Percentiles rank a stretch among this genome's conserved stretches.
Conservation (phyloP, 2,113 vertebrate genomes). For the Symphodus melops region DNA sequence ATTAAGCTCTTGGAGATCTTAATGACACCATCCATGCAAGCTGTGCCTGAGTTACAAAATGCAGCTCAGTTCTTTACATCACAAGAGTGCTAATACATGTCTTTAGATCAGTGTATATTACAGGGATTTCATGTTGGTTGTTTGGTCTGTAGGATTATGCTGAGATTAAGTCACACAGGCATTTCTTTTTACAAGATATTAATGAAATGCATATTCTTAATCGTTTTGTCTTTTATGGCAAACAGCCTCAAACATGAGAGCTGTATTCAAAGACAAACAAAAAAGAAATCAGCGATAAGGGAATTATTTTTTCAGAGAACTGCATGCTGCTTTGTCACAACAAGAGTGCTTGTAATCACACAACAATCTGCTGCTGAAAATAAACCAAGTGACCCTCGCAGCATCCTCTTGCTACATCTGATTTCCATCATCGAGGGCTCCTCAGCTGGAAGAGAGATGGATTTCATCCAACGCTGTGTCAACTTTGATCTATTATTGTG, state of each 20-base stretch:
- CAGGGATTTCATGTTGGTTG: constrained; percentile 56
- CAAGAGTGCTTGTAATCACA: constrained; percentile 46
- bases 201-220: constrained; percentile 17
- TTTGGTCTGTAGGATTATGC: constrained; percentile 60
- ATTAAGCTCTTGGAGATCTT: constrained; percentile 50
- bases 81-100: constrained; percentile 30
- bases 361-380: constrained; percentile 49
- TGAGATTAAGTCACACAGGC: constrained; percentile 53
- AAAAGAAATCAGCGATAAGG: constrained; percentile 1
- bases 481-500: constrained; percentile 74
- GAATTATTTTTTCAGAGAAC: constrained; percentile 3
- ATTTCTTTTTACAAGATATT: constrained; percentile 50
- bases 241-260: constrained; percentile 10
- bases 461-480: constrained; percentile 61
- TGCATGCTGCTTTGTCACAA: constrained; percentile 13
- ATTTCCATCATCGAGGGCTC: constrained; percentile 16
- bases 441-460: constrained; percentile 31
- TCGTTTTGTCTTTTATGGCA: constrained; percentile 15
- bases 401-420: constrained; percentile 12
- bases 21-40: constrained; percentile 40
- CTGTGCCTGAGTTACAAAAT: constrained; percentile 33
- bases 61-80: constrained; percentile 40
- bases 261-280: constrained; percentile 24
- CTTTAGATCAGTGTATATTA: constrained; percentile 43
- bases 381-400: constrained; percentile 17